Conservation (phyloP, 2,113 vertebrate genomes). For the Phaethon lepturus region DNA sequence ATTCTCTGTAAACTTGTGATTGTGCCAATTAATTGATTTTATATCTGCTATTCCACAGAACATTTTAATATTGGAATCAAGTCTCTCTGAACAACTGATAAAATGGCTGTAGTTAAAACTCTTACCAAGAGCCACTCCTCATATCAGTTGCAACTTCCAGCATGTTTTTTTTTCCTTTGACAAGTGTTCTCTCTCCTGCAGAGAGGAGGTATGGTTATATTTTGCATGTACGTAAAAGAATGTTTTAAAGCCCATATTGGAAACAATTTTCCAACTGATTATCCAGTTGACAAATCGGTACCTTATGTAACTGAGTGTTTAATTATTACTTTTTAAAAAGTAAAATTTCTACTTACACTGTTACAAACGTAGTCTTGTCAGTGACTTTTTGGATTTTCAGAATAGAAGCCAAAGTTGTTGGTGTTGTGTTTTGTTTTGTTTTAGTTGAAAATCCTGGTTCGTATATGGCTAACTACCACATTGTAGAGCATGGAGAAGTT, state of each 20-base stretch:
- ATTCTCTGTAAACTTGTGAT: constrained; percentile 52
- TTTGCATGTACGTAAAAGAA: constrained; percentile 65
- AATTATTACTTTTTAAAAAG: constrained; percentile 72
- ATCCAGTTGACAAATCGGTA: constrained; percentile 71
- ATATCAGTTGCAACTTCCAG: constrained; percentile 20
- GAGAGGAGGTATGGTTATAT: constrained; percentile 52
- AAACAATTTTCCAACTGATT: constrained; percentile 74
- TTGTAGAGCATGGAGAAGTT: constrained; percentile 49
- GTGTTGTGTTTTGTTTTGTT: neutral
- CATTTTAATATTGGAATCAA: constrained; percentile 32
- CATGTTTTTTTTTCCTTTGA: constrained; percentile 18
- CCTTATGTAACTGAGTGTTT: constrained; percentile 71
- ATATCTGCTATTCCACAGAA: constrained; percentile 38
- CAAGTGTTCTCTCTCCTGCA: constrained; percentile 35
- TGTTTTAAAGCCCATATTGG: constrained; percentile 73
- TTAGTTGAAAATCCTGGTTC: constrained; percentile 37
- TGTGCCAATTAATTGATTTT: constrained; percentile 70
- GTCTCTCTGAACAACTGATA: constrained; percentile 40
- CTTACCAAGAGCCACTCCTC: constrained; percentile 24
- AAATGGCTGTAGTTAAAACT: constrained; percentile 31
- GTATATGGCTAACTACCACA: constrained; percentile 10
- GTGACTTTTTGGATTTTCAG: constrained; percentile 69
- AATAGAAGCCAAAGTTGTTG: constrained; percentile 40
- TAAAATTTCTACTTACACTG: constrained; percentile 74
- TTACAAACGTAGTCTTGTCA: constrained; percentile 68